A percentile compares a stretch with the other conserved stretches of the same genome.
phyloP scores from a whole-genome alignment of 1,140 invertebrate species.

The Microplitis mediator region DNA sequence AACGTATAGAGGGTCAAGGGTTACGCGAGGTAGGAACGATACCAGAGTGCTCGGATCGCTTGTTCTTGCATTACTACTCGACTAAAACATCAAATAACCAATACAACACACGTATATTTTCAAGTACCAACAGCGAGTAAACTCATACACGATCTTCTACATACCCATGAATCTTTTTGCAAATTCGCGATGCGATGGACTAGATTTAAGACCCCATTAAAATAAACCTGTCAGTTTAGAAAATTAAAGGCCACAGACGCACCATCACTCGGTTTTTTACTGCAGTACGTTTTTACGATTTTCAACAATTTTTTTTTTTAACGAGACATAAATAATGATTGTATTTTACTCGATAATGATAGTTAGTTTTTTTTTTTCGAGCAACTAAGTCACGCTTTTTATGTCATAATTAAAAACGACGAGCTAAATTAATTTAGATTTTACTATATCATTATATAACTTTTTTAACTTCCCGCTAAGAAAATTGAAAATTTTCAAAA shows the following conservation, averaged over 20 bases:
- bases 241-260: background rate
- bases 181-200: slow-evolving; percentile 10
- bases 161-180: slow-evolving; percentile 3
- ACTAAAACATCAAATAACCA: background rate
- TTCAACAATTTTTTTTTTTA: no score
- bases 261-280: background rate
- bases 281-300: background rate
- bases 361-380: no score
- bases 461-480: no score
- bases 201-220: slow-evolving; percentile 15
- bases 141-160: no score
- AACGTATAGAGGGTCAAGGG: slow-evolving; percentile 18
- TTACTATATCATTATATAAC: no score
- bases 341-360: no score
- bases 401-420: no score
- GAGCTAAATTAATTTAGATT: no score
- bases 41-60: background rate
- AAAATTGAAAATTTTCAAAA: no score
- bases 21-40: slow-evolving; percentile 14
- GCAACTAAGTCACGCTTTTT: no score
- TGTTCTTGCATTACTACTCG: background rate
- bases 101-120: background rate
- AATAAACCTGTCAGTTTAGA: slow-evolving; percentile 5
- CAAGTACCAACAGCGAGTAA: no score
- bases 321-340: no score